phyloP scores from a whole-genome alignment of 2,797 vertebrate genomes.

The Oryzias sinensis region DNA sequence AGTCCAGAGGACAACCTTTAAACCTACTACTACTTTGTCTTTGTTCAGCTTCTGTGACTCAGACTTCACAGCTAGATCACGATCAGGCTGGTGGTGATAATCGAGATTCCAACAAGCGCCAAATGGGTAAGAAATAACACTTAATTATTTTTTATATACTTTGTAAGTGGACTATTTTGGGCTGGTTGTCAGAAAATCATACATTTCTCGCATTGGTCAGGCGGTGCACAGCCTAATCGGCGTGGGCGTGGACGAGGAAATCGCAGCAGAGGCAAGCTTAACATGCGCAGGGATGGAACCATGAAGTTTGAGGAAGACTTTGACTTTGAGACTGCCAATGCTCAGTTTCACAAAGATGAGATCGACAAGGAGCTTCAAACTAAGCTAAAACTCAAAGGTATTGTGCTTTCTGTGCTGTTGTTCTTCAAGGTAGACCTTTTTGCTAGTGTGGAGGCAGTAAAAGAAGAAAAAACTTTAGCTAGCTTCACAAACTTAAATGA shows the following conservation, averaged over 20 bases:
- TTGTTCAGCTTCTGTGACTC: conserved; percentile 77
- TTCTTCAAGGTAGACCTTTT: too few relatives aligned
- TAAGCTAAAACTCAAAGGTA: conserved; percentile 94
- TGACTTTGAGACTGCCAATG: conserved; percentile 97
- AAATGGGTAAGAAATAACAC: conserved; percentile 70
- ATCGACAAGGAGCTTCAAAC: conserved; percentile 97
- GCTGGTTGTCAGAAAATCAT: neutral
- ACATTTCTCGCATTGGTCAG: conserved; percentile 22
- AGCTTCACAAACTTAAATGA: too few relatives aligned
- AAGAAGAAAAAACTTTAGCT: too few relatives aligned
- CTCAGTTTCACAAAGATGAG: conserved; percentile 98
- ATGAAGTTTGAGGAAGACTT: conserved; percentile 99
- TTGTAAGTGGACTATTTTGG: neutral
- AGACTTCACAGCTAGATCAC: conserved; percentile 83
- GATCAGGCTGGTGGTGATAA: conserved; percentile 86
- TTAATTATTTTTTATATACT: neutral
- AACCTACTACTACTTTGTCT: neutral
- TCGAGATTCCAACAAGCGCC: conserved; percentile 80
- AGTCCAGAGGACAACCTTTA: too few relatives aligned
- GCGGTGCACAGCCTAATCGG: conserved; percentile 76
- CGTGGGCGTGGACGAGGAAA: conserved; percentile 87
- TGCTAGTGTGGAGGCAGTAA: too few relatives aligned
- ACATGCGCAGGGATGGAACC: conserved; percentile 87
- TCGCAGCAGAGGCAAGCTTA: conserved; percentile 89
- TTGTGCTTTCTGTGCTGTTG: too few relatives aligned